Conservation (phyloP, 2,888 invertebrate species). For the Choreutis nemorana region DNA sequence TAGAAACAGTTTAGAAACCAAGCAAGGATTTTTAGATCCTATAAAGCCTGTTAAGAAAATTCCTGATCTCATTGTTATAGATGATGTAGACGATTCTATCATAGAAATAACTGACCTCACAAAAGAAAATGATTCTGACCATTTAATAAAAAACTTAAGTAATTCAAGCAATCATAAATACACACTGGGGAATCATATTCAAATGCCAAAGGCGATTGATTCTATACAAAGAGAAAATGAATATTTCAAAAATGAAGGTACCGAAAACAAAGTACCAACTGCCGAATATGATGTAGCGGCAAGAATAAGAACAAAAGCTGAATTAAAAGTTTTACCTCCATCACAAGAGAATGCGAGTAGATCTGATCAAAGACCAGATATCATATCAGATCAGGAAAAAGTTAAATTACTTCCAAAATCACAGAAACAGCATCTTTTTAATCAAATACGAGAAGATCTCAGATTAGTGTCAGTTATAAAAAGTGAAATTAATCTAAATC, state of each 20-base stretch:
- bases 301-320: conserved; percentile 86
- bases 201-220: conserved; percentile 74
- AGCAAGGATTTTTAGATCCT: conserved; percentile 60
- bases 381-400: conserved; percentile 23
- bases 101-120: conserved; percentile 57
- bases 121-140: conserved; percentile 37
- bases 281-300: conserved; percentile 69
- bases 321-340: conserved; percentile 72
- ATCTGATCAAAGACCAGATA: conserved; percentile 21
- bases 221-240: conserved; percentile 66
- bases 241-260: conserved; percentile 31
- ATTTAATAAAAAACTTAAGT: conserved; percentile 18
- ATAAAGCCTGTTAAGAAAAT: conserved; percentile 51
- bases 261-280: conserved; percentile 38
- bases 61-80: conserved; percentile 58
- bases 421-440: conserved; percentile 50
- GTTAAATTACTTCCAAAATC: conserved; percentile 46
- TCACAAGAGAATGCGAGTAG: conserved; percentile 34
- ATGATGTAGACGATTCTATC: conserved; percentile 53
- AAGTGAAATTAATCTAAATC: conserved; percentile 65
- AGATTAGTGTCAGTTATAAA: conserved; percentile 66
- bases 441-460: conserved; percentile 54
- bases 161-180: conserved; percentile 21
- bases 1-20: conserved; percentile 75
- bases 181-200: conserved; percentile 57